phyloP scores from a whole-genome alignment of 2,797 vertebrate species.

The Sparus aurata region DNA sequence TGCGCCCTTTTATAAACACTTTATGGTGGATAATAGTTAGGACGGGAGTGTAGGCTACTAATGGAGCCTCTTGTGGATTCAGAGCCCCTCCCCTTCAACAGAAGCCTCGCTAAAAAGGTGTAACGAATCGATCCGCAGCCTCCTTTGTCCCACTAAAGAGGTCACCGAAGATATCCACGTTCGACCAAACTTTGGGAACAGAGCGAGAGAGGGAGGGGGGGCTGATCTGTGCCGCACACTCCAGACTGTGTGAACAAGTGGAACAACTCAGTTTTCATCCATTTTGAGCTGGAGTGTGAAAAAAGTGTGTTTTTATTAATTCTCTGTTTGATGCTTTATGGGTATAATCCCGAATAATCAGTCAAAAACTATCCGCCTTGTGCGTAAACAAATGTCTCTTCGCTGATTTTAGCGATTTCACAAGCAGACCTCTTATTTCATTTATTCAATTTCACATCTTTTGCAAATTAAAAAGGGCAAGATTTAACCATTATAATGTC shows the following conservation, averaged over 20 bases:
- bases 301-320: neutral
- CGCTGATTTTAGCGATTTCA: slow-evolving; percentile 1
- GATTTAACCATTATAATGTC: neutral
- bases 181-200: slow-evolving; percentile 49
- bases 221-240: neutral
- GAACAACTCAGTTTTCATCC: neutral
- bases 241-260: neutral
- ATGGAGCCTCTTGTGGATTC: slow-evolving; percentile 79
- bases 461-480: neutral
- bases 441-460: neutral
- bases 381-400: slow-evolving; percentile 7
- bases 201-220: slow-evolving; percentile 3
- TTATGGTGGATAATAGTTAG: slow-evolving; percentile 80
- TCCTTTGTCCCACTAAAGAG: slow-evolving; percentile 81
- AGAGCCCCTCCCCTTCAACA: slow-evolving; percentile 95
- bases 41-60: slow-evolving; percentile 74
- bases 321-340: neutral
- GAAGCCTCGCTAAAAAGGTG: slow-evolving; percentile 94
- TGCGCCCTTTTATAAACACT: slow-evolving; percentile 81
- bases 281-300: neutral
- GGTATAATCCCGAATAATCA: slow-evolving; percentile 17
- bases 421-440: neutral
- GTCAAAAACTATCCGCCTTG: slow-evolving; percentile 2
- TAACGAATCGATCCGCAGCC: slow-evolving; percentile 95
- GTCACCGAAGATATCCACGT: slow-evolving; percentile 64